Evolutionary conservation across 2,797 vertebrate species (phyloP).

Genomic region (Gephyroberyx darwinii): DNA sequence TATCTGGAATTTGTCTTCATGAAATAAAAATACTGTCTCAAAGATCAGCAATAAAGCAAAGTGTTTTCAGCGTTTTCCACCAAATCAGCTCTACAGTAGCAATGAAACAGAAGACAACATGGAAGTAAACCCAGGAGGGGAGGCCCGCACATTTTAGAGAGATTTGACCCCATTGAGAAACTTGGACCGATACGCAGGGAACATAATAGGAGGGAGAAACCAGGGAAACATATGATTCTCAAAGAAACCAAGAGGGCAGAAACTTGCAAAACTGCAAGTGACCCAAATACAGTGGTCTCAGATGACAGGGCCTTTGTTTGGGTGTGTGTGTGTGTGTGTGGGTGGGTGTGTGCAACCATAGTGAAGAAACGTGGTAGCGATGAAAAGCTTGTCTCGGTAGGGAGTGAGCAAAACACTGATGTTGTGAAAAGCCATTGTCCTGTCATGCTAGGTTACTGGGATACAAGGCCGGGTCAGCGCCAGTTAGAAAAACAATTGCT

Average conservation of each 20-base stretch:
- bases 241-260: constrained; percentile 45
- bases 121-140: neutral
- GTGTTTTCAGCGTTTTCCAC: constrained; percentile 16
- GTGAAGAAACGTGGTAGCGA: neutral
- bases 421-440: constrained; percentile 18
- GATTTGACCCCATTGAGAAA: constrained; percentile 44
- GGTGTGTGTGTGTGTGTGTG: constrained; percentile 33
- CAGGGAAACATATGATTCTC: constrained; percentile 32
- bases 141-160: neutral
- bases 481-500: neutral
- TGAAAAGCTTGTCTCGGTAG: neutral
- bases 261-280: constrained; percentile 37
- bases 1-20: neutral
- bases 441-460: constrained; percentile 23
- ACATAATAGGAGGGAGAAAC: constrained; percentile 30
- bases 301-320: constrained; percentile 40
- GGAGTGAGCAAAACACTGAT: neutral
- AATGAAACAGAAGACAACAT: constrained; percentile 37
- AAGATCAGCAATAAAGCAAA: neutral
- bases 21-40: neutral
- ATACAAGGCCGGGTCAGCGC: constrained; percentile 5
- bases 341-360: neutral
- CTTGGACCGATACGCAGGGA: constrained; percentile 49
- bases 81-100: constrained; percentile 36
- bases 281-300: constrained; percentile 43